A percentile compares a stretch with the other conserved stretches of the same genome.
Conservation (phyloP, 2,888 invertebrate genomes). For the Brenthis daphne region DNA sequence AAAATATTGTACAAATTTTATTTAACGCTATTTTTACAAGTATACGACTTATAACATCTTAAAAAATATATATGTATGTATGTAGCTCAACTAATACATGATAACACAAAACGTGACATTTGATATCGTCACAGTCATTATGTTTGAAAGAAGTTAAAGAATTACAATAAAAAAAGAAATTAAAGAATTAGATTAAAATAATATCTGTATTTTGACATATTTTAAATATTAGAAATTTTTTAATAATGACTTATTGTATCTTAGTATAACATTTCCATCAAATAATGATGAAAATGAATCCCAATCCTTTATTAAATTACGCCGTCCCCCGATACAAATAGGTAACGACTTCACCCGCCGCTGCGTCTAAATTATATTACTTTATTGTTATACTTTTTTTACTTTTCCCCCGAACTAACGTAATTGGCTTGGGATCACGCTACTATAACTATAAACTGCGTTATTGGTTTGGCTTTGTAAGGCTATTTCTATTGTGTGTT, state of each 20-base stretch:
- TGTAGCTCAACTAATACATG: no score
- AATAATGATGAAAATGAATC: conserved; percentile 61
- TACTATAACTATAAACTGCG: conserved; percentile 74
- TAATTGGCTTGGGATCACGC: conserved; percentile 81
- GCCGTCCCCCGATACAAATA: conserved; percentile 67
- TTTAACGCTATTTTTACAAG: no score
- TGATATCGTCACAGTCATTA: no score
- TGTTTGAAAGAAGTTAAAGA: no score
- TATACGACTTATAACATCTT: no score
- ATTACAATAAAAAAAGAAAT: no score
- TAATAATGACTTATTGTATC: conserved; percentile 46
- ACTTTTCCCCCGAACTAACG: conserved; percentile 76
- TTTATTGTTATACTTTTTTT: conserved; percentile 77
- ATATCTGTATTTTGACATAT: no score
- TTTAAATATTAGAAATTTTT: no score
- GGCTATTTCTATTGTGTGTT: conserved; percentile 46
- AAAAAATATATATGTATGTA: no score
- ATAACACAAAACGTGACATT: no score
- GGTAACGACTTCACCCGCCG: conserved; percentile 66
- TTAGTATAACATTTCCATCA: conserved; percentile 51
- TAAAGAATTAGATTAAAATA: no score
- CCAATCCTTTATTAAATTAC: conserved; percentile 74
- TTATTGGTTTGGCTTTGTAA: conserved; percentile 72
- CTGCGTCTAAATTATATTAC: conserved; percentile 78
- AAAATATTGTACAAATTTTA: no score